Evolutionary conservation across 2,888 invertebrate species (phyloP), one percentile per base, ranked within the genome.

Genomic region (Monopis laevigella): DNA sequence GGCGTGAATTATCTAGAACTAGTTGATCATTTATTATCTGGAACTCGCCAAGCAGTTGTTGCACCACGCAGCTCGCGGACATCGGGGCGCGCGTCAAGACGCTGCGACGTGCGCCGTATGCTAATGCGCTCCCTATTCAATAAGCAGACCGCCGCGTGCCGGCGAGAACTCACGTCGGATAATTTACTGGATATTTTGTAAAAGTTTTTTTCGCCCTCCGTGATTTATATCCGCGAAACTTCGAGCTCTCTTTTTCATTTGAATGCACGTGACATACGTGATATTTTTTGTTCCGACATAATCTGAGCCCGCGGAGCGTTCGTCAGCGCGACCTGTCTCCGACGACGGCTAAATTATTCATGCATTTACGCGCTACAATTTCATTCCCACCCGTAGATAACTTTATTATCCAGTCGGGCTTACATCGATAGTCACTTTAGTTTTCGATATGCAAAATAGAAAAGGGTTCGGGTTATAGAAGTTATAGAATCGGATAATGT

Each of bases 101-200:
- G 63, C 56, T 47, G 54, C 68, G 72, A 78, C 78, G 78, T 78
- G 80, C 71, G 56, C 55, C 60, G 80, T 75, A 78, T 78, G 74
- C 74, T 78, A 80, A 78, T 75, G 60, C 58, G 52, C 59, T 64
- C 66, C 73, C 77, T 78, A 78, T 80, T 80, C 80, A 80, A 80
- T 80, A 80, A 78, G 74, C 75, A 71, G 74, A 72, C 78, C 75
- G 67, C 72, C 71, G 68, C 77, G 74, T 72, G 74, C 74, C 73
- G 66, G 66, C 65, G 65, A 78, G 71, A 75, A 74, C 73, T 77
- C 80, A 77, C 78, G 78, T 77, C 75, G 74, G 77, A 78, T 78
- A 80, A 78, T 80, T 78, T 78, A 77, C 80, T 78, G 75, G 75
- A 75, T 78, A 80, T 78, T 78, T 78, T 78, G 80, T 78, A 75